Evolutionary conservation across 2,797 vertebrate genomes (phyloP), one percentile per base, ranked within the genome.

Genomic region (Mormyrus proboscirostris): DNA sequence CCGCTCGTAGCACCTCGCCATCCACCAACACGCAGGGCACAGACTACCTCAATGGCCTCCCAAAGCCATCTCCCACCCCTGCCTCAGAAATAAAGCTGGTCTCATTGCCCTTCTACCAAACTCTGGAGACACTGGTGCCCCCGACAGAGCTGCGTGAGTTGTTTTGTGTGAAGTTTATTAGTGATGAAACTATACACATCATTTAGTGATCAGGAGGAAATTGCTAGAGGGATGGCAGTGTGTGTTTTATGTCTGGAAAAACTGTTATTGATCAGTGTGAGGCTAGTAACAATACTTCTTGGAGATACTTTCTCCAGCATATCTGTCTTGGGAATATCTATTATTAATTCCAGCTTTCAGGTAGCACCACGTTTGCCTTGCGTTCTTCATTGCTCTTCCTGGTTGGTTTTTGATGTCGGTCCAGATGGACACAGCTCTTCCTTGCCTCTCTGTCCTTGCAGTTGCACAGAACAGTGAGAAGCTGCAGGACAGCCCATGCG

Each of bases 381-480:
- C 9, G 0, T 38, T 53, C 50, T 50, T 10, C 9, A 25, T 53
- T 33, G 14, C 49, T n/a, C 22, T 9, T 85, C 8, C 47, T 89
- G 59, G 7, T 47, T 82, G 76, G 76, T 29, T 86, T 14, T 55
- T 65, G 7, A 29, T 49, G 47, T n/a, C 51, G 38, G n/a, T 19
- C 76, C n/a, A 44, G 88, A 47, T 41, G 89, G 49, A 50, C 69
- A 49, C 57, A 76, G 25, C 88, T 29, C 91, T 89, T 90, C 14
- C 73, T 49, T 89, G 2, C 12, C 84, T 69, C 1, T 12, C 4
- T 57, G 10, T 89, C 44, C 92, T 89, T 93, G 25, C 91, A 99
- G 99, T 99, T 92, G 96, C 98, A 89, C 98, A 98, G 95, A 99
- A 97, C 91, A 97, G 94, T 1, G 99, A 99, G 94, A 99, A 99